These are phyloP conservation scores for Solenopsis fugax DNA, from an alignment of 1,140 invertebrate genomes.

Conservation along the genomic window DNA sequence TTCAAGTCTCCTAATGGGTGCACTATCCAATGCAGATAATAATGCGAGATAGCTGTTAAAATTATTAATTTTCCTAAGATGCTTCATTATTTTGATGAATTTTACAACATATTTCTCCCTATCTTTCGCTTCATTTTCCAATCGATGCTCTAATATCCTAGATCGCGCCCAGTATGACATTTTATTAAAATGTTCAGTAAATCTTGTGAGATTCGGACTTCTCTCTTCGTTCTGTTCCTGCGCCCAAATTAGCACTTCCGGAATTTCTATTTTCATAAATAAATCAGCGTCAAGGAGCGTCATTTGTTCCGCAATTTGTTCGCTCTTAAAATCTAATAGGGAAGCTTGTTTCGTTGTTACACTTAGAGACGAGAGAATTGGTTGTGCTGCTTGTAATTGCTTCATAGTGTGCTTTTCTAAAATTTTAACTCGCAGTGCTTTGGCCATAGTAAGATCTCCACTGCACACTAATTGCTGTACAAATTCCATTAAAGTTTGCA, in stretches of 20 bases:
- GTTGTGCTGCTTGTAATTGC: slow-evolving; percentile 86
- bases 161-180: slow-evolving; percentile 97
- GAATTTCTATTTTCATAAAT: slow-evolving; percentile 98
- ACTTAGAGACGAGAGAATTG: slow-evolving; percentile 85
- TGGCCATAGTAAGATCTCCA: slow-evolving; percentile 95
- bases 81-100: slow-evolving; percentile 99
- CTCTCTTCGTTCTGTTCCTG: slow-evolving; percentile 98
- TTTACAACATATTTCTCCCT: slow-evolving; percentile 98
- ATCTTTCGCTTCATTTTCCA: slow-evolving; percentile 95
- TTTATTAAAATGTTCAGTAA: slow-evolving; percentile 99
- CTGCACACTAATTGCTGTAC: slow-evolving; percentile 96
- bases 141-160: slow-evolving; percentile 89
- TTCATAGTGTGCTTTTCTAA: slow-evolving; percentile 94
- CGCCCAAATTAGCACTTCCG: slow-evolving; percentile 98
- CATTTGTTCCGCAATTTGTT: slow-evolving; percentile 98
- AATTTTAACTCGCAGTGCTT: slow-evolving; percentile 95
- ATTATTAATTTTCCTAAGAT: slow-evolving; percentile 98
- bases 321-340: slow-evolving; percentile 97
- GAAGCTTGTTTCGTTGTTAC: slow-evolving; percentile 89
- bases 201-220: slow-evolving; percentile 98
- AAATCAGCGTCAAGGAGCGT: slow-evolving; percentile 98
- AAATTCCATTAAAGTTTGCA: slow-evolving; percentile 95
- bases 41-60: slow-evolving; percentile 99
- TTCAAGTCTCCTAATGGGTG: slow-evolving; percentile 97
- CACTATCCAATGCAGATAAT: slow-evolving; percentile 98